Evolutionary conservation across 2,888 invertebrate species (phyloP), one percentile per base, ranked within the genome.

Genomic region (Sthenelais limicola): DNA sequence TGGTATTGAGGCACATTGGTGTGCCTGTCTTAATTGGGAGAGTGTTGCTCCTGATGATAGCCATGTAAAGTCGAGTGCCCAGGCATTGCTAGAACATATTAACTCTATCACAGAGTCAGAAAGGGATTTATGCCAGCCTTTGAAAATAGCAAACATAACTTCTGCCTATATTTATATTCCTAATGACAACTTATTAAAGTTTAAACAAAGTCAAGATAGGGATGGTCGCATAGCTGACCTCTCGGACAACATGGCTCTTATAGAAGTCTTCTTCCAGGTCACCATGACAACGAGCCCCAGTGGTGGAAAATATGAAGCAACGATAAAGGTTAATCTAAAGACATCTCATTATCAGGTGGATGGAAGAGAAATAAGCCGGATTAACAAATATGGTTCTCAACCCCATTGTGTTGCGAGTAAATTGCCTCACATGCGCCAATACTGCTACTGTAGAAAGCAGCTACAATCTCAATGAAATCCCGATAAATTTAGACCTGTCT

Each of bases 1-100:
- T 0, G 94, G 92, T 71, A 94, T 97, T 74, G 95, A 96, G 84
- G 93, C 96, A 0, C 97, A 97, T 86, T 97, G 97, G 97, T 97
- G 97, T 85, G 93, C 96, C 0, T 97, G 97, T 84, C 89, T 97
- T 21, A 54, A 56, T 21, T 70, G 70, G 70, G 26, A 70, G 3
- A 54, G 33, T 43, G 70, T 70, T 3, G 15, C 51, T 32, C 26
- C 35, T 18, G 24, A 54, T 70, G 56, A 70, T 21, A 21, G n/a
- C n/a, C 49, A 30, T 12, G 75, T 77, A 1, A 28, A 35, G 7
- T 49, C 32, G 18, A 71, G 74, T 12, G 77, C 78, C 1, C 21
- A 32, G 2, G 51, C 30, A 0, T 26, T 76, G 32, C 49, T 79
- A 9, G 30, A 67, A 2, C 26, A 33, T n/a, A 76, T 79, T 35